Percentiles rank a stretch among this genome's conserved stretches.
These are phyloP conservation scores for Dryobota labecula DNA, from an alignment of 2,888 invertebrate species.

Conservation along the genomic window DNA sequence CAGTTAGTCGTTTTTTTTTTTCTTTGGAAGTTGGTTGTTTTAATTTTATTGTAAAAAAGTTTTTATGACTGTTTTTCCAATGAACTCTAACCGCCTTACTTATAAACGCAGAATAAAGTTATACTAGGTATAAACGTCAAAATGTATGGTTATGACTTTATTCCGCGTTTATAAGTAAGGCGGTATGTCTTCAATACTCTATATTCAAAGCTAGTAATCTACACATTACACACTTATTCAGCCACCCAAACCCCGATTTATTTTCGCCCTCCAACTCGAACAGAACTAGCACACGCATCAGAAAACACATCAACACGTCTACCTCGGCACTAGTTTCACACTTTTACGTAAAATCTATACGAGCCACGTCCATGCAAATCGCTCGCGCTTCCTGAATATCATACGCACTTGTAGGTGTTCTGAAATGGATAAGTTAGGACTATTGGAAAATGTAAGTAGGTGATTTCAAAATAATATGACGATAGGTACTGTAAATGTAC, in stretches of 20 bases:
- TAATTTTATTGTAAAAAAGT: no score
- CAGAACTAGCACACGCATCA: not conserved
- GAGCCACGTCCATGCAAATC: conserved; percentile 52
- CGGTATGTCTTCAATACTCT: no score
- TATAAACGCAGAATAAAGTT: no score
- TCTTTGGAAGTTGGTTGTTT: no score
- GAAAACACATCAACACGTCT: conserved; percentile 27
- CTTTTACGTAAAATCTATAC: conserved; percentile 34
- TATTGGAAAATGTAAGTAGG: conserved; percentile 11
- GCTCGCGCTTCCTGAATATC: conserved; percentile 43
- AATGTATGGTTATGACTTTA: no score
- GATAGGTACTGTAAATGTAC: not conserved
- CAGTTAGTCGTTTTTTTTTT: no score
- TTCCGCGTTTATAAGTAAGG: no score
- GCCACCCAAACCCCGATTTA: not conserved
- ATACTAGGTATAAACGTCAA: no score
- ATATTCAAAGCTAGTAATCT: not conserved
- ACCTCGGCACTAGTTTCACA: conserved; percentile 10
- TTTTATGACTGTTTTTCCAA: no score
- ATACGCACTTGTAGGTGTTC: conserved; percentile 36
- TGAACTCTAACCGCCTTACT: no score
- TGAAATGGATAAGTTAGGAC: conserved; percentile 9
- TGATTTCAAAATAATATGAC: not conserved
- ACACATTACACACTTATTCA: not conserved
- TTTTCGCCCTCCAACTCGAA: not conserved